Evolutionary conservation across 2,113 vertebrate species (phyloP).

Genomic region (Tachuris rubrigastra): DNA sequence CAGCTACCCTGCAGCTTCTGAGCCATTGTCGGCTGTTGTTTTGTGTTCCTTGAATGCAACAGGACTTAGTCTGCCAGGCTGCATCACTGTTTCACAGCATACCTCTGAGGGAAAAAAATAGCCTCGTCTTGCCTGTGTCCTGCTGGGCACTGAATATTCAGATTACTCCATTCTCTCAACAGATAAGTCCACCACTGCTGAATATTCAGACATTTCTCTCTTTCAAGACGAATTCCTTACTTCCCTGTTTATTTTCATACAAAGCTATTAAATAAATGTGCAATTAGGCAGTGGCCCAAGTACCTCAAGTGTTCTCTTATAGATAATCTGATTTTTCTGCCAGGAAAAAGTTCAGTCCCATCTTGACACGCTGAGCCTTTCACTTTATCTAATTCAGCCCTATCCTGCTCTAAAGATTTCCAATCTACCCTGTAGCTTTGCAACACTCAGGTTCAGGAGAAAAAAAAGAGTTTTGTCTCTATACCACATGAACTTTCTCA

Average conservation of each 20-base stretch:
- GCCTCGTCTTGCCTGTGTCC: not conserved
- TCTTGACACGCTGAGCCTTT: not conserved
- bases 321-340: not conserved
- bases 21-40: not conserved
- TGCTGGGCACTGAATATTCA: not conserved
- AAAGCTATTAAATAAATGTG: not conserved
- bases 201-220: not conserved
- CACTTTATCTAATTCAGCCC: not conserved
- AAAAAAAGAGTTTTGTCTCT: not conserved
- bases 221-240: not conserved
- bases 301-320: not conserved
- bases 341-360: not conserved
- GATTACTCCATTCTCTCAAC: not conserved
- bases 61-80: not conserved
- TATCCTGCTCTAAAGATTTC: not conserved
- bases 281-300: not conserved
- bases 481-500: not conserved
- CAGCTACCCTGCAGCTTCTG: not conserved
- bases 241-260: not conserved
- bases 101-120: not conserved
- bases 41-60: constrained; percentile 27
- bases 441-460: not conserved
- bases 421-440: not conserved
- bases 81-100: not conserved
- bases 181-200: not conserved